Conservation (phyloP, 2,113 vertebrate species). For the Sterrhoptilus dennistouni region DNA sequence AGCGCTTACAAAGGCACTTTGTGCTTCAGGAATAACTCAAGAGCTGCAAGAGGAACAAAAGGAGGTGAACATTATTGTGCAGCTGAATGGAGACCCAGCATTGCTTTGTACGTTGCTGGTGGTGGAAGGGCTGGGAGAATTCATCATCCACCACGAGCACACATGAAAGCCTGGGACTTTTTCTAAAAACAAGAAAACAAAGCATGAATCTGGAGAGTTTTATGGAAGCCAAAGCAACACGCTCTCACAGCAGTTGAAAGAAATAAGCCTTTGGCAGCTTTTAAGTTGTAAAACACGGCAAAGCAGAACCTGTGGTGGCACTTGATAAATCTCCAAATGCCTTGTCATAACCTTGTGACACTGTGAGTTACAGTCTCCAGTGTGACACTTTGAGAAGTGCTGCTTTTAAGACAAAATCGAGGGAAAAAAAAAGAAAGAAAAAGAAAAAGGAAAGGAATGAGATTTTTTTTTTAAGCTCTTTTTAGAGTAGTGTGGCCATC, state of each 20-base stretch:
- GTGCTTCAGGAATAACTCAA: not conserved
- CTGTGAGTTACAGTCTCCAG: not conserved
- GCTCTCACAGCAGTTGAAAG: not conserved
- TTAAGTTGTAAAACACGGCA: not conserved
- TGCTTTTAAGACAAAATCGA: not conserved
- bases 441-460: not conserved
- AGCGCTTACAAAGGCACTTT: not conserved
- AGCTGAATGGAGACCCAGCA: not conserved
- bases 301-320: not conserved
- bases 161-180: fast-evolving
- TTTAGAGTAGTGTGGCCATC: fast-evolving
- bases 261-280: not conserved
- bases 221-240: not conserved
- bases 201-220: not conserved
- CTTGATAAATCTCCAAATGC: not conserved
- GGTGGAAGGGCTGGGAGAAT: not conserved
- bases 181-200: not conserved
- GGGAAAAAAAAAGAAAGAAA: not conserved
- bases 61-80: fast-evolving
- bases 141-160: fast-evolving
- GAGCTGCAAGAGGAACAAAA: not conserved
- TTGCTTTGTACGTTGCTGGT: fast-evolving
- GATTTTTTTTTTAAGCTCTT: not conserved
- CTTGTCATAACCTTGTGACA: not conserved
- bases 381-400: not conserved